Base-by-base conservation (phyloP, 2,888 invertebrate species). In the Hoplodrina ambigua region DNA sequence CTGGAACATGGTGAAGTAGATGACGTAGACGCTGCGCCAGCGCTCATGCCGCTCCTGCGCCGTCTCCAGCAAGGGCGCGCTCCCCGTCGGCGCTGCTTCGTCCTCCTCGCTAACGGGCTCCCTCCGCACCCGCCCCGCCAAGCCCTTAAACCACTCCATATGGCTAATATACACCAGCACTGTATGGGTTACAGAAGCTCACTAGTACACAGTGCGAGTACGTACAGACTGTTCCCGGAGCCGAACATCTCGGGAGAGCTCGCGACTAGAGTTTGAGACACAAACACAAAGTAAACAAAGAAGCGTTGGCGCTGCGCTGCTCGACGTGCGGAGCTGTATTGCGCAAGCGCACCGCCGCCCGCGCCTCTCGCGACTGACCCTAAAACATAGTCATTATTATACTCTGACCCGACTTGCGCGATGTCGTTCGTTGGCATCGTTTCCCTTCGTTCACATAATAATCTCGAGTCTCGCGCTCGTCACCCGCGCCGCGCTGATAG, bases 1-100 rank as follows among this genome's bases (percentile, higher is more conserved):
- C 81, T 98, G 96, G 94, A 98, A 98, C 97, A 98, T 98, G 67
- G 98, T 98, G 92, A 98, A 98, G 93, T 98, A 98, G 87, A 98
- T 97, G 55, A 98, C 96, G 87, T 97, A 97, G 76, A 98, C 96
- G 78, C 98, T 98, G 80, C 97, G 96, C 97, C 98, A 98, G 93
- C 98, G 96, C 89, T 97, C 96, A 82, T 96, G 96, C 82, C 97
- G 97, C 89, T 98, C 97, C 72, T 94, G 93, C 55, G 94, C 89
- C 7, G 97, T 97, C 96, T 98, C 98, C 86, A 98, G 94, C 68
- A 94, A 73, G 41, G 81, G 75, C 57, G 58, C 46, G 50, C 41
- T 67, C 62, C 65, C 54, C 49, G 37, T 49, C 37, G 49, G 67
- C 66, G 65, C 54, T 52, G 41, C 57, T 55, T 30, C 84, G 17